phyloP scores from a whole-genome alignment of 2,888 invertebrate species.

The Atethmia centrago region DNA sequence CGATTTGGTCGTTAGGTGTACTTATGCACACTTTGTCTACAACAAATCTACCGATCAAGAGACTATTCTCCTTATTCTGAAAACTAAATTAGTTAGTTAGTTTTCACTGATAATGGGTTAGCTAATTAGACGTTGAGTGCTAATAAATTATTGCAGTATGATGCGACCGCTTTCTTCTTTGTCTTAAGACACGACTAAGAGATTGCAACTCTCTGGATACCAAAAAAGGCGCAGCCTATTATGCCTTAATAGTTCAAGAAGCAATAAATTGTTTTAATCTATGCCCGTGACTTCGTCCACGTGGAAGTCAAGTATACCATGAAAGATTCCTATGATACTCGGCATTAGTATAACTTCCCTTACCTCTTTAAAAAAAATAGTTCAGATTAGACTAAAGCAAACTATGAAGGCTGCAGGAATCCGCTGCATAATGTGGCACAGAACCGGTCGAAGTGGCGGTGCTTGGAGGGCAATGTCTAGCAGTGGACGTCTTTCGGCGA shows the following conservation, averaged over 20 bases:
- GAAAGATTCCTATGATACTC: neutral
- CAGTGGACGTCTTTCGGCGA: too few species aligned
- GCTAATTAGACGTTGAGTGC: neutral
- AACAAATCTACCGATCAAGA: neutral
- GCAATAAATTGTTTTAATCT: neutral
- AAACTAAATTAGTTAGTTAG: neutral
- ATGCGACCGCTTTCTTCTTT: neutral
- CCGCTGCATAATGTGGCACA: too few species aligned
- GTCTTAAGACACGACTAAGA: neutral
- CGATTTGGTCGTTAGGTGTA: neutral
- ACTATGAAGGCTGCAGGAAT: too few species aligned
- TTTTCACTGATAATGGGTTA: neutral
- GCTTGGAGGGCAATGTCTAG: too few species aligned
- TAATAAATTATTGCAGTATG: neutral
- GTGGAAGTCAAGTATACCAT: neutral
- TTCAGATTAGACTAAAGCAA: constrained; percentile 2
- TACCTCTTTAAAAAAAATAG: neutral
- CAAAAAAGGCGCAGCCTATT: neutral
- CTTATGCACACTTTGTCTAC: neutral
- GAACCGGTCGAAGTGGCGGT: too few species aligned
- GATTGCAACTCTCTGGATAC: neutral
- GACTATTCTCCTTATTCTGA: neutral
- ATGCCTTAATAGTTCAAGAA: neutral
- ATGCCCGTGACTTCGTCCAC: neutral
- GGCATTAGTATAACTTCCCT: neutral